These are phyloP conservation scores for Scomber japonicus DNA, from an alignment of 2,113 vertebrate genomes.

Conservation along the genomic window DNA sequence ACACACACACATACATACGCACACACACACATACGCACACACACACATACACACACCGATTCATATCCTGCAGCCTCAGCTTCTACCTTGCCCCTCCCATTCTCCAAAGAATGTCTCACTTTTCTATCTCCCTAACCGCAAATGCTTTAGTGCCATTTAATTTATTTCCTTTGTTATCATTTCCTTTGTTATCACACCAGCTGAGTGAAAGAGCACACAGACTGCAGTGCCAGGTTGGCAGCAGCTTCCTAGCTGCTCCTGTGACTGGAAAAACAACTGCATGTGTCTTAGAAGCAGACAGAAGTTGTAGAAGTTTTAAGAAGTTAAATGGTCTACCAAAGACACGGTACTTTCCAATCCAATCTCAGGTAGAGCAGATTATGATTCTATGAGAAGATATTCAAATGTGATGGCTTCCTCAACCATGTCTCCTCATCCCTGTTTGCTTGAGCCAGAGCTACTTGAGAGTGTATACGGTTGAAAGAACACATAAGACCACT, in stretches of 20 bases:
- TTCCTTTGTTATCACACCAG: constrained; percentile 35
- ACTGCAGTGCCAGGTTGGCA: constrained; percentile 39
- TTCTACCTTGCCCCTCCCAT: constrained; percentile 49
- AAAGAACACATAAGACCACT: constrained; percentile 50
- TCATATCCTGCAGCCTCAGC: constrained; percentile 72
- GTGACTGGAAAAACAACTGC: constrained; percentile 40
- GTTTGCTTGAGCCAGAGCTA: constrained; percentile 37
- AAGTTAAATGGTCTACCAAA: constrained; percentile 15
- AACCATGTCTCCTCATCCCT: constrained; percentile 1
- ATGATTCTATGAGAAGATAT: constrained; percentile 10
- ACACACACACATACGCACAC: constrained; percentile 44
- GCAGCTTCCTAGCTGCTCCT: constrained; percentile 49
- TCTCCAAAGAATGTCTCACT: constrained; percentile 60
- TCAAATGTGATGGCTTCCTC: constrained; percentile 3
- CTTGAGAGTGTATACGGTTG: constrained; percentile 32
- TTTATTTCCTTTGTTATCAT: constrained; percentile 75
- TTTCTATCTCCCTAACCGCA: constrained; percentile 64
- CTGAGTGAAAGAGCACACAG: constrained; percentile 44
- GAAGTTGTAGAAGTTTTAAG: constrained; percentile 25
- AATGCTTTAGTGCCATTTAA: constrained; percentile 69
- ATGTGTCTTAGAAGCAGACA: constrained; percentile 17
- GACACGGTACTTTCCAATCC: constrained; percentile 28
- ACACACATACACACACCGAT: constrained; percentile 61
- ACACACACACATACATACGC: constrained; percentile 39
- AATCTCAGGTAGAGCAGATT: constrained; percentile 33